Conservation (phyloP, 2,113 vertebrate genomes). For the Fulmarus glacialis region DNA sequence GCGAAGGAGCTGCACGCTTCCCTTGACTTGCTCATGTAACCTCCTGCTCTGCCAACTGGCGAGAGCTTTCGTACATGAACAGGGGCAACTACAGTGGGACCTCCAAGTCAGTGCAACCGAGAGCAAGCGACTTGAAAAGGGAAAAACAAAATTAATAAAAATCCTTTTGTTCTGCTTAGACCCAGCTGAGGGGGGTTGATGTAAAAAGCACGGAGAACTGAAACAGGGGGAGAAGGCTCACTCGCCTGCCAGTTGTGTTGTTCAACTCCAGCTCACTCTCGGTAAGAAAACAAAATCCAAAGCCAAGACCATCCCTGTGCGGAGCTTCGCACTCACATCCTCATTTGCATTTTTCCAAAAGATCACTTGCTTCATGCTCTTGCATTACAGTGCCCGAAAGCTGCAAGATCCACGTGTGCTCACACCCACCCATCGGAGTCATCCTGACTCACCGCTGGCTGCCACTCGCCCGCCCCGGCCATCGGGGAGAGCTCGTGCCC, state of each 20-base stretch:
- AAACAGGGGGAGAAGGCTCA: not conserved
- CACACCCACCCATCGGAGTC: not conserved
- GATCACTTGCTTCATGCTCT: accelerated
- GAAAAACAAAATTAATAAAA: not conserved
- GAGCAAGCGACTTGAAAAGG: not conserved
- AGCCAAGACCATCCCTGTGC: not conserved
- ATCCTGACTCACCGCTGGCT: not conserved
- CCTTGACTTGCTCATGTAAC: not conserved
- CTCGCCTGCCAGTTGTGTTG: not conserved
- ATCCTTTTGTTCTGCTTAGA: not conserved
- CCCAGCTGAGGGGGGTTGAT: not conserved
- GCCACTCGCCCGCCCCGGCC: not conserved
- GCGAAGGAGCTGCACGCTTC: not conserved
- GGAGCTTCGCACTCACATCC: not conserved
- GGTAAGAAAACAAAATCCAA: not conserved
- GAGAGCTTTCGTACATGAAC: not conserved
- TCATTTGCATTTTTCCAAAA: not conserved
- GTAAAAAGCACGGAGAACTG: not conserved
- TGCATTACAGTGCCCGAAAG: not conserved
- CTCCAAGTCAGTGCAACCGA: not conserved
- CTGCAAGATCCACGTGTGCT: not conserved
- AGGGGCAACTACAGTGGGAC: not conserved
- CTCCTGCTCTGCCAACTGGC: not conserved
- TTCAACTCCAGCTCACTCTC: not conserved
- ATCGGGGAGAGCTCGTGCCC: not conserved